Base-by-base conservation (phyloP, 2,797 vertebrate species). In the Siniperca obscura region DNA sequence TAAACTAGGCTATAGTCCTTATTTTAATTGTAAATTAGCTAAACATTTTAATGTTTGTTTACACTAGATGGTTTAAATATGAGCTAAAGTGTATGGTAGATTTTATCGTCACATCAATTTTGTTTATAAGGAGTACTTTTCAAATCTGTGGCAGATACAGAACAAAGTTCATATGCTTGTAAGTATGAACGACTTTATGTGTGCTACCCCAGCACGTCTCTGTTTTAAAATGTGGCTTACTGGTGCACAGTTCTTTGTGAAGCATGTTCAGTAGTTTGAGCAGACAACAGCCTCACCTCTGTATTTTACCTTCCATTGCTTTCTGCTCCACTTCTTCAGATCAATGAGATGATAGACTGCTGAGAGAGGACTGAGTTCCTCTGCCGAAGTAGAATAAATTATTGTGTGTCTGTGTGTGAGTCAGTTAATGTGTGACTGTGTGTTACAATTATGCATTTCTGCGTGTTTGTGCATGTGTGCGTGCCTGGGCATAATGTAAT, bases 301-400 rank as follows among this genome's bases (percentile, higher is more conserved):
- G 73, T 74, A 62, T 79, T 88, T 83, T 70, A 70, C 64, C 60
- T 67, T 70, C 27, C 2, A 0, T 14, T 70, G 22, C 64, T 84
- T 76, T 87, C 70, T 86, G 83, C 86, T 83, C 64, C 81, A 76
- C 79, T 78, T 84, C 59, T 38, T 80, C 60, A 56, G 53, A 87
- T 89, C 78, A 83, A 76, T 89, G 65, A 80, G 67, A 66, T 64
- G 52, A 86, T 56, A 71, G 71, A 79, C 77, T 73, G 75, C 80
- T 68, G 77, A 65, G 60, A 82, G 69, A 64, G 44, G 27, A 34
- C 59, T 1, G 50, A 16, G 25, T 38, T 80, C 56, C 25, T 79
- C 61, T 44, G n/a, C 66, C 0, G 13, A 55, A 25, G 56, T 70
- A 17, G 61, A 78, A 71, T 50, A 61, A 71, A 55, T 55, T 50